These are phyloP conservation scores for Daktulosphaira vitifoliae DNA, from an alignment of 1,140 invertebrate species.

Conservation along the genomic window DNA sequence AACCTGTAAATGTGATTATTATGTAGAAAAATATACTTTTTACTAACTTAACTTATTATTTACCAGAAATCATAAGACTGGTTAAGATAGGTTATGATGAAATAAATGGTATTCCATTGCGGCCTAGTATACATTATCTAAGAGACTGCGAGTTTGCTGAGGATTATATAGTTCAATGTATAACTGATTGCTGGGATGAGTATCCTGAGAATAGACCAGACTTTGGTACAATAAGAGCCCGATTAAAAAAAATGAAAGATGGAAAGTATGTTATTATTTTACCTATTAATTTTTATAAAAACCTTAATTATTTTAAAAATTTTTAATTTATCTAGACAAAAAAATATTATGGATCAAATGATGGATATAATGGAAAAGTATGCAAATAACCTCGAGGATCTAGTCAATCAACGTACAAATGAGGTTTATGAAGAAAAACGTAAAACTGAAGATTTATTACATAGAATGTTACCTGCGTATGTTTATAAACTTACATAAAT, in stretches of 20 bases:
- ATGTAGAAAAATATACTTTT: too few relatives aligned
- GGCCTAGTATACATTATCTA: slow-evolving; percentile 62
- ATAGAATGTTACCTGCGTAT: slow-evolving; percentile 86
- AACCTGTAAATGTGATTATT: background rate
- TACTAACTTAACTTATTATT: too few relatives aligned
- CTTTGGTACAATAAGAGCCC: slow-evolving; percentile 64
- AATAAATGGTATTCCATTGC: slow-evolving; percentile 59
- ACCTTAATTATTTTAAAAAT: too few relatives aligned
- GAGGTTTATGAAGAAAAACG: slow-evolving; percentile 84
- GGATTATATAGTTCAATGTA: slow-evolving; percentile 66
- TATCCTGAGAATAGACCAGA: slow-evolving; percentile 69
- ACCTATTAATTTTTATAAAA: background rate
- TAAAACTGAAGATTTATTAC: slow-evolving; percentile 85
- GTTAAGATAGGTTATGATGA: slow-evolving; percentile 55
- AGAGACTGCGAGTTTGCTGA: slow-evolving; percentile 53
- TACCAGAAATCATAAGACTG: slow-evolving; percentile 67
- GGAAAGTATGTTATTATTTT: slow-evolving; percentile 64
- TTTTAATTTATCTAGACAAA: slow-evolving; percentile 50
- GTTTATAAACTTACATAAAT: slow-evolving; percentile 36
- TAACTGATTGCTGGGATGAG: slow-evolving; percentile 80
- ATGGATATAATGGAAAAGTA: slow-evolving; percentile 95
- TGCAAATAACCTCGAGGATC: slow-evolving; percentile 85
- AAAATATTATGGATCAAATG: slow-evolving; percentile 92
- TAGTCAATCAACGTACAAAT: slow-evolving; percentile 80
- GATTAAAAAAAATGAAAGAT: slow-evolving; percentile 77